Evolutionary conservation across 2,797 vertebrate species (phyloP), one percentile per base, ranked within the genome.

Genomic region (Echiichthys vipera): DNA sequence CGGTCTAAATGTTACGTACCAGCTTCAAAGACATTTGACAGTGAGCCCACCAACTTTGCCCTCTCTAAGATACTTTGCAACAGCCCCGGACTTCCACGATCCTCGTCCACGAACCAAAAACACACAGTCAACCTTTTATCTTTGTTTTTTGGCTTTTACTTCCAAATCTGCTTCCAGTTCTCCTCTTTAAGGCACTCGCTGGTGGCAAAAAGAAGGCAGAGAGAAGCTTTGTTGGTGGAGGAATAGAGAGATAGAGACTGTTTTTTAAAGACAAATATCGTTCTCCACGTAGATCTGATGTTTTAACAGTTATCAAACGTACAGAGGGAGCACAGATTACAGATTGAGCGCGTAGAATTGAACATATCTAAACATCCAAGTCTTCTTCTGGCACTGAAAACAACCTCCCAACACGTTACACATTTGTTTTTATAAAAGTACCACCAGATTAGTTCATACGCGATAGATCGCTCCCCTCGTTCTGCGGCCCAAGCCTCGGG

Each of bases 141-240:
- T n/a, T n/a, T 0, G 11, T 34, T 12, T 30, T 30, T 55, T 50
- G 54, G 71, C 36, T 71, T 74, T 81, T 50, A 22, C 62, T 47
- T 62, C 34, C 53, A 64, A 40, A 58, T 67, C 70, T 43, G 45
- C 74, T 78, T 74, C 45, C 68, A 65, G 24, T 42, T 86, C 56
- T 40, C 51, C 64, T 76, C 63, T 77, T 82, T 90, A 94, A 94
- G 93, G 93, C 93, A 93, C 92, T 92, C 77, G 32, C 57, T 75
- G 92, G 91, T 83, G 74, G 64, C 61, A 45, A 61, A 82, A 80
- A 81, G 65, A 88, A 84, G 81, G 75, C 81, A 83, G 71, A 82
- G 56, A 75, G 62, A 75, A 85, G 72, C 54, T 43, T 45, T 56
- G 55, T 78, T 57, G 58, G 42, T 15, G 22, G 43, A n/a, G 25